These are phyloP conservation scores for Amphiprion ocellaris DNA, from an alignment of 2,113 vertebrate species.

Conservation along the genomic window DNA sequence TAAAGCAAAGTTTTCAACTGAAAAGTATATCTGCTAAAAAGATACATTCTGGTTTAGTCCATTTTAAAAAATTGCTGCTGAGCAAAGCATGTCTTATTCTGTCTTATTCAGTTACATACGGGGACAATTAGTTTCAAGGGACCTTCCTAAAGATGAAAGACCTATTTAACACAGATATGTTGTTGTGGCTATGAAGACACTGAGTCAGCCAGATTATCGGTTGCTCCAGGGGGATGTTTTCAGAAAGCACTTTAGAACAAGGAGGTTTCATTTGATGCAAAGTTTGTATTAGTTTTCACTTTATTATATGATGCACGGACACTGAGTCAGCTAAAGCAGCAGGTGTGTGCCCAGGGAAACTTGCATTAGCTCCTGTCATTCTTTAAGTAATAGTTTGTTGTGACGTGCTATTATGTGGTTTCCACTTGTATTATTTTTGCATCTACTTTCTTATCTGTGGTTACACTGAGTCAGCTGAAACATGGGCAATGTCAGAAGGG, in stretches of 20 bases:
- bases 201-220: constrained; percentile 12
- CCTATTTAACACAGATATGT: neutral
- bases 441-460: constrained; percentile 7
- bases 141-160: too few relatives aligned
- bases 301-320: constrained; percentile 11
- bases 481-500: neutral
- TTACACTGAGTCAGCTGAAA: constrained; percentile 44
- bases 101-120: too few relatives aligned
- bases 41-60: too few relatives aligned
- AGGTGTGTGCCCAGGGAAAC: constrained; percentile 6
- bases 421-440: neutral
- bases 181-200: constrained; percentile 5
- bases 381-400: constrained; percentile 18
- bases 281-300: constrained; percentile 41
- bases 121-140: too few relatives aligned
- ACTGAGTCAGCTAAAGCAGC: constrained; percentile 51
- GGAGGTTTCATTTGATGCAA: constrained; percentile 16
- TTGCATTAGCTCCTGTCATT: constrained; percentile 40
- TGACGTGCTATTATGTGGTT: constrained; percentile 16
- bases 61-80: too few relatives aligned
- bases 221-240: neutral
- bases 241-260: constrained; percentile 1
- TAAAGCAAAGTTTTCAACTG: neutral
- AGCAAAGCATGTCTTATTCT: too few relatives aligned
- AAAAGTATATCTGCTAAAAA: too few relatives aligned